These are phyloP conservation scores for Rutpela maculata DNA, from an alignment of 2,888 invertebrate species.

Conservation along the genomic window DNA sequence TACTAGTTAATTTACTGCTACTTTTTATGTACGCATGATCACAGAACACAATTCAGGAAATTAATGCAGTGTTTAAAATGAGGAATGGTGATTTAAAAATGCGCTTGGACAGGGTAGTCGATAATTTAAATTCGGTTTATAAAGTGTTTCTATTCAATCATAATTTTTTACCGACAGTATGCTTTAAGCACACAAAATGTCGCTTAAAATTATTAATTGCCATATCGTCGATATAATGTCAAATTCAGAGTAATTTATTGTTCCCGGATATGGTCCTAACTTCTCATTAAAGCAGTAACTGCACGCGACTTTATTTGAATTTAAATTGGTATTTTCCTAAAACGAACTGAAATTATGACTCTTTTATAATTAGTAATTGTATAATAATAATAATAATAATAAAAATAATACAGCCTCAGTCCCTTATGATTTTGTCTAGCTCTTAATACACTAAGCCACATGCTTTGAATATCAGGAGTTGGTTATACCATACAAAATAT, in stretches of 20 bases:
- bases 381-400: too few species aligned
- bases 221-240: not conserved
- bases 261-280: not conserved
- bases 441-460: too few species aligned
- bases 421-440: too few species aligned
- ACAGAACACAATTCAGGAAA: not conserved
- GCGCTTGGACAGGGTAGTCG: not conserved
- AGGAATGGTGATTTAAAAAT: not conserved
- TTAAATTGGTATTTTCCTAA: not conserved
- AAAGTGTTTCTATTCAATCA: not conserved
- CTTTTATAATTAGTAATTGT: too few species aligned
- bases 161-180: not conserved
- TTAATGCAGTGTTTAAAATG: not conserved
- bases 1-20: not conserved
- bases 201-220: not conserved
- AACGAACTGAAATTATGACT: not conserved
- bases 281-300: not conserved
- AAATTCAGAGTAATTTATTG: not conserved
- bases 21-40: not conserved
- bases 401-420: too few species aligned
- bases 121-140: not conserved
- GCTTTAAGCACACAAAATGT: not conserved
- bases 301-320: not conserved
- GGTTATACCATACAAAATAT: too few species aligned
- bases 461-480: too few species aligned